phyloP scores from a whole-genome alignment of 2,888 invertebrate species.

The Pemphredon lugubris region DNA sequence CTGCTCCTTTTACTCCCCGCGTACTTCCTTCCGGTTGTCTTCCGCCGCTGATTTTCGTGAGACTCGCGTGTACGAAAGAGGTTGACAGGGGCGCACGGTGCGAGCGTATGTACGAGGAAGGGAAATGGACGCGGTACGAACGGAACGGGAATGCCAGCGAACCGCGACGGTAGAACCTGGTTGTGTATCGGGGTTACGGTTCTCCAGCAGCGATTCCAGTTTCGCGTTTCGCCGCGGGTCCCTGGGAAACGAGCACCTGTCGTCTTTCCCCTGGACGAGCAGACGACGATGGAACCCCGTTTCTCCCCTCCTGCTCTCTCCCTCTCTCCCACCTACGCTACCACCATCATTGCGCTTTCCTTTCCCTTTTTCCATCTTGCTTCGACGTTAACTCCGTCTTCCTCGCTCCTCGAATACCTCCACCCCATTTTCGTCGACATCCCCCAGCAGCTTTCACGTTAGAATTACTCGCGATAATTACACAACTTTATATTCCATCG shows the following conservation, averaged over 20 bases:
- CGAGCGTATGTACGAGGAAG: too few relatives aligned
- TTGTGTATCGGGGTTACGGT: conserved; percentile 56
- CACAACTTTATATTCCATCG: too few relatives aligned
- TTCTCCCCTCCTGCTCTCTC: conserved; percentile 35
- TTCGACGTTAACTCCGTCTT: conserved; percentile 5
- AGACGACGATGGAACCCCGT: conserved; percentile 61
- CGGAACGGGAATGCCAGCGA: conserved; percentile 4
- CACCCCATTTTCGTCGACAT: background rate
- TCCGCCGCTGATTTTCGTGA: too few relatives aligned
- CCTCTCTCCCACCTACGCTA: conserved; percentile 4
- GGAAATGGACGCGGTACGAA: background rate
- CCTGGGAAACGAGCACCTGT: conserved; percentile 78
- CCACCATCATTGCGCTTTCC: conserved; percentile 16
- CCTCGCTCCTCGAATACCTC: conserved; percentile 2
- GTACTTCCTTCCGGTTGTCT: background rate
- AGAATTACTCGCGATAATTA: too few relatives aligned
- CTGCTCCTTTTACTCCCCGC: background rate
- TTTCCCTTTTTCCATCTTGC: conserved; percentile 20
- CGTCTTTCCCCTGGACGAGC: conserved; percentile 73
- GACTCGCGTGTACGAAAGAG: too few relatives aligned
- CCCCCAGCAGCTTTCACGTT: background rate
- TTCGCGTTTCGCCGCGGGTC: conserved; percentile 77
- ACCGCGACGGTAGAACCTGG: conserved; percentile 18
- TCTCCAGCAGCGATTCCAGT: conserved; percentile 68
- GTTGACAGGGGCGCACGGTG: too few relatives aligned